These are phyloP conservation scores for Microtus ochrogaster DNA, from an alignment of 2,113 vertebrate species.

Conservation along the genomic window DNA sequence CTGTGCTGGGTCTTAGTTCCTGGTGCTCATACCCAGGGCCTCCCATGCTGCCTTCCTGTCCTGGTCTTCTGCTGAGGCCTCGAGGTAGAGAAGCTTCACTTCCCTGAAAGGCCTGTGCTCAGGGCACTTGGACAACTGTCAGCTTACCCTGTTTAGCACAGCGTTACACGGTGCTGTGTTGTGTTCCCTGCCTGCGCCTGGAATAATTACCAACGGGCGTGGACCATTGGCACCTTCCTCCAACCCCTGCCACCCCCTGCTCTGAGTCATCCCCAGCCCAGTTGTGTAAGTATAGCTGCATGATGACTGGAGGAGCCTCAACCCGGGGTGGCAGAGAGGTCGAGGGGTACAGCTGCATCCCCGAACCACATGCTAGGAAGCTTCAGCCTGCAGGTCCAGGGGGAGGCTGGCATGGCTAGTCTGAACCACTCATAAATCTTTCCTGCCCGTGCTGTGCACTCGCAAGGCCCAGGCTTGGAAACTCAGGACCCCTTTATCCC, in stretches of 20 bases:
- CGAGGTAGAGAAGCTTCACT: conserved; percentile 37
- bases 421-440: background rate
- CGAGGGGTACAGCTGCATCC: background rate
- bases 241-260: conserved; percentile 68
- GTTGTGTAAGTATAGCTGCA: conserved; percentile 20
- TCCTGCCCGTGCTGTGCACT: rapidly evolving
- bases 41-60: background rate
- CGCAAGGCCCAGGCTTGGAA: background rate
- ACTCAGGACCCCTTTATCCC: background rate
- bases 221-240: conserved; percentile 80
- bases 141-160: conserved; percentile 72
- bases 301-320: background rate
- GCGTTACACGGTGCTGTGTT: conserved; percentile 59
- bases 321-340: rapidly evolving
- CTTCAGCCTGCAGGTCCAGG: background rate
- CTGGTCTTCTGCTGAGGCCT: background rate
- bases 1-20: background rate
- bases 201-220: conserved; percentile 82
- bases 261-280: conserved; percentile 73
- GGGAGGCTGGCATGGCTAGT: background rate
- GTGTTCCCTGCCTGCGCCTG: conserved; percentile 78
- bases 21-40: background rate
- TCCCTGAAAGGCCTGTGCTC: conserved; percentile 69
- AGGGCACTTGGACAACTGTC: conserved; percentile 76
- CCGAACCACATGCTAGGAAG: background rate